A percentile compares a stretch with the other conserved stretches of the same genome.
Evolutionary conservation across 2,113 vertebrate genomes (phyloP).

Genomic region (Anolis carolinensis): DNA sequence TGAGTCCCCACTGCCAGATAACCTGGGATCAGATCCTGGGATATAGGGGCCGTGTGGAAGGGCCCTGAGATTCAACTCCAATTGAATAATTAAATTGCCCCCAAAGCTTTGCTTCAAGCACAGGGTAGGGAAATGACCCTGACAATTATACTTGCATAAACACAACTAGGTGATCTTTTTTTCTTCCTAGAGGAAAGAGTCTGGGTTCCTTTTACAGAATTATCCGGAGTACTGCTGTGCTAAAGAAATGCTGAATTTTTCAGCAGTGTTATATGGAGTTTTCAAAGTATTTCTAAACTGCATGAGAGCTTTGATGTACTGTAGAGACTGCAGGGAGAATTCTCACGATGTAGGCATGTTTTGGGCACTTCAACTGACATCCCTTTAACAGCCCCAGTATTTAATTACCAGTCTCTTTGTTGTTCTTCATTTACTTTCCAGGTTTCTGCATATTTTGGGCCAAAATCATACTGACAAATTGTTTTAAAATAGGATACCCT

Average conservation of each 20-base stretch:
- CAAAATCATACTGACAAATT: conserved; percentile 35
- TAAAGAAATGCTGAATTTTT: conserved; percentile 44
- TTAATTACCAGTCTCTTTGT: conserved; percentile 60
- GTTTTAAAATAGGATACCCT: conserved; percentile 54
- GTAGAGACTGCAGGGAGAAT: conserved; percentile 50
- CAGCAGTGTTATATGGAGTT: conserved; percentile 40
- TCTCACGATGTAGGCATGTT: conserved; percentile 46
- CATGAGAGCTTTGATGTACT: conserved; percentile 52
- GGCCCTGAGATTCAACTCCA: too few species aligned
- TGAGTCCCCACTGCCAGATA: too few species aligned
- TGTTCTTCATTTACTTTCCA: conserved; percentile 51
- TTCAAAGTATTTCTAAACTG: conserved; percentile 40
- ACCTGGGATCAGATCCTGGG: too few species aligned
- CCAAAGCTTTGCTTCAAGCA: background rate
- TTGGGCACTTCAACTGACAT: conserved; percentile 61
- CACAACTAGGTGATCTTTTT: conserved; percentile 19
- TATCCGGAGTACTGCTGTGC: background rate
- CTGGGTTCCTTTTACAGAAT: conserved; percentile 24
- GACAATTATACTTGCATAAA: background rate
- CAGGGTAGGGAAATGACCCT: background rate
- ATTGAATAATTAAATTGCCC: background rate
- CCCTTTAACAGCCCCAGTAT: conserved; percentile 58
- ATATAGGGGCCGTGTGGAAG: too few species aligned
- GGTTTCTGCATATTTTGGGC: conserved; percentile 50
- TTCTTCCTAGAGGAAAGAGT: conserved; percentile 22